phyloP scores from a whole-genome alignment of 2,797 vertebrate genomes.

The Sitta carolinensis region DNA sequence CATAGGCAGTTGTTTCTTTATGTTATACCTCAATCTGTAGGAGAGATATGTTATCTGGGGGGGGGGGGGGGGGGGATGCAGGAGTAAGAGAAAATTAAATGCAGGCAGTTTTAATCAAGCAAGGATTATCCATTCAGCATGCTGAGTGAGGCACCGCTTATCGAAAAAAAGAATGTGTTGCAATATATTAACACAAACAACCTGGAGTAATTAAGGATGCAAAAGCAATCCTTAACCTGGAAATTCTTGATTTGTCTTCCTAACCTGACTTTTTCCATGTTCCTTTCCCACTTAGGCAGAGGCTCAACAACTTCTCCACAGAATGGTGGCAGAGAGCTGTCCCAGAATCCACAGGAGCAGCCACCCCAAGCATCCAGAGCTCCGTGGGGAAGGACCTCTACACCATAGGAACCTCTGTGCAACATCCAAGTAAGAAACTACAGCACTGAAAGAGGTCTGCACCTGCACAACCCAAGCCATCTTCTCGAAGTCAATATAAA shows the following conservation, averaged over 20 bases:
- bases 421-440: rapidly evolving
- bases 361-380: not conserved
- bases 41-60: not conserved
- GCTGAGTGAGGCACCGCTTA: rapidly evolving
- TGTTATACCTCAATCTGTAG: not conserved
- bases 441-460: not conserved
- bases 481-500: not conserved
- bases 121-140: not conserved
- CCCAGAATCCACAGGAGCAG: rapidly evolving
- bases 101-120: not conserved
- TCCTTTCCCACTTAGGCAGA: not conserved
- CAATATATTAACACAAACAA: not conserved
- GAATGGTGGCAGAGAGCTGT: rapidly evolving
- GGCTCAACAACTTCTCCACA: rapidly evolving
- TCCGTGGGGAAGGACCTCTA: rapidly evolving
- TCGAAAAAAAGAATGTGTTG: rapidly evolving
- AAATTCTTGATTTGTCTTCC: not conserved
- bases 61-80: not conserved
- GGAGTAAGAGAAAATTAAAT: not conserved
- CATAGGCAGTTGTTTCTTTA: not conserved
- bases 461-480: not conserved
- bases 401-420: rapidly evolving
- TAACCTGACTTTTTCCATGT: not conserved
- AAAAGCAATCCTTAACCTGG: not conserved
- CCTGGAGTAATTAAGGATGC: not conserved